phyloP scores from a whole-genome alignment of 2,888 invertebrate genomes.

The Noctua janthina region DNA sequence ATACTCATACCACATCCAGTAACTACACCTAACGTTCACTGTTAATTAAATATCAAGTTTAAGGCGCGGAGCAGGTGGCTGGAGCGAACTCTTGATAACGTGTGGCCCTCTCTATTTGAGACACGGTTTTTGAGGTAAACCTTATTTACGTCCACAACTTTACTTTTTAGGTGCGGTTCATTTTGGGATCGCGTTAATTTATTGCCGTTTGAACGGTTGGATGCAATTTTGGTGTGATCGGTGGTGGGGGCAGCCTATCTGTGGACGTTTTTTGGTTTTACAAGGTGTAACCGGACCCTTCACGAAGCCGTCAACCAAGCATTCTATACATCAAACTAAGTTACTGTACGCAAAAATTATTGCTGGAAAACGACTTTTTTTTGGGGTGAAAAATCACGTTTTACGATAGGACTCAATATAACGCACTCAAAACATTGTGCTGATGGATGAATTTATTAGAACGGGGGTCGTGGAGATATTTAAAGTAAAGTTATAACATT shows the following conservation, averaged over 20 bases:
- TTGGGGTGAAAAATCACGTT: too few species aligned
- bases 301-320: too few species aligned
- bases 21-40: constrained; percentile 54
- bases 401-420: too few species aligned
- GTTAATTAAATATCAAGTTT: constrained; percentile 85
- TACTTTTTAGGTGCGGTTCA: constrained; percentile 60
- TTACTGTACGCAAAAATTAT: too few species aligned
- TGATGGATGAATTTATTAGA: too few species aligned
- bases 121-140: constrained; percentile 83
- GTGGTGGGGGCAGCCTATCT: background rate
- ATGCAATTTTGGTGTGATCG: constrained; percentile 26
- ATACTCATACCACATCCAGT: constrained; percentile 71
- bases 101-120: constrained; percentile 78
- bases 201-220: constrained; percentile 40
- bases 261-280: background rate
- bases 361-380: too few species aligned
- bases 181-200: constrained; percentile 57
- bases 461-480: too few species aligned
- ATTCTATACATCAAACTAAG: too few species aligned
- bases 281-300: too few species aligned
- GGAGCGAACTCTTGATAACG: constrained; percentile 79
- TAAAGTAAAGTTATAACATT: too few species aligned
- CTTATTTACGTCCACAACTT: constrained; percentile 78
- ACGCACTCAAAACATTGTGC: too few species aligned
- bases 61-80: constrained; percentile 83